Base-by-base conservation (phyloP, 2,113 vertebrate species). In the Cairina moschata region DNA sequence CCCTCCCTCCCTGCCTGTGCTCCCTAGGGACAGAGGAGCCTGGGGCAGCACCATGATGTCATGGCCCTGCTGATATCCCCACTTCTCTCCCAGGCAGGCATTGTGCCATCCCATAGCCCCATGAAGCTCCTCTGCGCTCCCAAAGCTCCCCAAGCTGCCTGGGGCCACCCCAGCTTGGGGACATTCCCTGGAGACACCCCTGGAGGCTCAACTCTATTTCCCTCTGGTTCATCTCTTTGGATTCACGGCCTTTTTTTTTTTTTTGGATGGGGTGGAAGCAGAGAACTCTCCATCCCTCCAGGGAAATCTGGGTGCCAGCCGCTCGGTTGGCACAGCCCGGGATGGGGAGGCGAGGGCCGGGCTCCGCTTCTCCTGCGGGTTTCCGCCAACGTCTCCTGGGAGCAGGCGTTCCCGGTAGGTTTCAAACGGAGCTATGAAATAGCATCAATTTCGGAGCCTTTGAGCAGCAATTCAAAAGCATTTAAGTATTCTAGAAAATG, bases 381-480 rank as follows among this genome's bases (percentile, higher is more conserved):
- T 86, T 56, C 81, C 42, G 54, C 66, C 72, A 40, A 38, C 62
- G 62, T 48, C 74, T 93, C 67, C 31, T 0, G 12, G 78, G 81
- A 87, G 16, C 21, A 32, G 48, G 5, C 10, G 36, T 76, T 90
- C 40, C 36, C 75, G 48, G 31, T 58, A n/a, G 42, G 29, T 68
- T 83, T 80, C 90, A 78, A 42, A 40, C 0, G 5, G 52, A 84
- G 73, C 88, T 81, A 40, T 26, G 83, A n/a, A 78, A 92, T 2
- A 59, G 54, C 73, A 86, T 40, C 86, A 21, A 1, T 34, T 74
- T 52, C 62, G 8, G 7, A 17, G 34, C 3, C 54, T 90, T 77
- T 74, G 36, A 91, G 68, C 82, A 91, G 79, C 75, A 25, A 72
- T 93, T 93, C 95, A 91, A 94, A 96, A 72, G 83, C 71, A 12